Conservation (phyloP, 2,888 invertebrate genomes). For the Metopia argyrocephala region DNA sequence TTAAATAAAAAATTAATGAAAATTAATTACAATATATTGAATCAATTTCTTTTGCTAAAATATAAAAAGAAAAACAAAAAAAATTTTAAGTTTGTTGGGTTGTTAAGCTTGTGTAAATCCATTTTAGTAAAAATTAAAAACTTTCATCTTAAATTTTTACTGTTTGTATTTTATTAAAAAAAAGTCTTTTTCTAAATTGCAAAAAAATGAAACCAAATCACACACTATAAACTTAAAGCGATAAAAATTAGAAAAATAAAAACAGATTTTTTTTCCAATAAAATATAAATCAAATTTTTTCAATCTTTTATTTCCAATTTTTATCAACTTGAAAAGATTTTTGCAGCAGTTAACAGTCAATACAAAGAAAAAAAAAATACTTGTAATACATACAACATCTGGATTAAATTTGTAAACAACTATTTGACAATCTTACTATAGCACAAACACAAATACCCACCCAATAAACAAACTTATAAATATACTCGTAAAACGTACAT, state of each 20-base stretch:
- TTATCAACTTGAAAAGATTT: not conserved
- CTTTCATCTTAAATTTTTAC: too few relatives aligned
- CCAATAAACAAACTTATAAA: not conserved
- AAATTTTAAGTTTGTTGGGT: too few relatives aligned
- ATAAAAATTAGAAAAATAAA: not conserved
- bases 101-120: too few relatives aligned
- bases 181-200: not conserved
- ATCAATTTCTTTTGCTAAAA: too few relatives aligned
- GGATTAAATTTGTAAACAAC: not conserved
- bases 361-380: not conserved
- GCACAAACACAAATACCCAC: not conserved
- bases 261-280: slow-evolving; percentile 20
- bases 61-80: too few relatives aligned
- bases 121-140: too few relatives aligned
- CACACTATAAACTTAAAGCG: not conserved
- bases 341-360: not conserved
- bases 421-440: not conserved
- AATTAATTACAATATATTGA: too few relatives aligned
- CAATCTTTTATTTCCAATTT: not conserved
- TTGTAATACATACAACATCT: not conserved
- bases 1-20: too few relatives aligned
- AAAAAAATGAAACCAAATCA: not conserved
- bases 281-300: slow-evolving; percentile 22
- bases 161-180: not conserved
- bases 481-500: too few relatives aligned